Evolutionary conservation across 2,888 invertebrate genomes (phyloP), one percentile per base, ranked within the genome.

Genomic region (Agrochola lychnidis): DNA sequence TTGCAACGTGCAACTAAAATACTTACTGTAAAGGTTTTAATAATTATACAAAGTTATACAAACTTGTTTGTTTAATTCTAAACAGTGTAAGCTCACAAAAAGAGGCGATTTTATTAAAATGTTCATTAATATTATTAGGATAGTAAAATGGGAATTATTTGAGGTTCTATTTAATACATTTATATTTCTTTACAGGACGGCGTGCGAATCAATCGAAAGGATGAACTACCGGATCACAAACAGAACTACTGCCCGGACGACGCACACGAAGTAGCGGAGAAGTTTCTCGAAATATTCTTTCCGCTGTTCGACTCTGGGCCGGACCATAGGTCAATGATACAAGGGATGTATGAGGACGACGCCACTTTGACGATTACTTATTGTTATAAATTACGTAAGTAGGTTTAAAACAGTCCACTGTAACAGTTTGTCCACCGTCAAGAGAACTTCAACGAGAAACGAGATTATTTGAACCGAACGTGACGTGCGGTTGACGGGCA

Each of bases 241-340:
- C 95, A 95, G 36, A 97, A 97, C 89, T 97, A 95, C 91, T 96
- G 97, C 67, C 94, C 96, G 22, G 90, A 92, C 7, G 94, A 95
- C 0, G 96, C 97, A 0, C 91, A 92, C 59, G 91, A 90, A 0
- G 84, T 98, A 0, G 97, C 97, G 0, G 97, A 97, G 74, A 97
- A 97, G 87, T 98, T 98, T 90, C 91, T 98, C 7, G 97, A 97
- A 75, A 97, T 97, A 79, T 98, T 97, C 93, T 98, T 98, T 89
- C 96, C 97, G 0, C 91, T 98, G 2, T 97, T 98, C 80, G 98
- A 98, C 89, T 93, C 96, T 2, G 75, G 83, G 0, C 64, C 82
- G 0, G 95, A 95, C 0, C 97, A 98, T 73, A 95, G 98, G 45
- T 89, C 90, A 0, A 79, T 92, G 0, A 91, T 98, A 19, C 90